Evolutionary conservation across 2,797 vertebrate genomes (phyloP).

Genomic region (Urophycis tenuis): DNA sequence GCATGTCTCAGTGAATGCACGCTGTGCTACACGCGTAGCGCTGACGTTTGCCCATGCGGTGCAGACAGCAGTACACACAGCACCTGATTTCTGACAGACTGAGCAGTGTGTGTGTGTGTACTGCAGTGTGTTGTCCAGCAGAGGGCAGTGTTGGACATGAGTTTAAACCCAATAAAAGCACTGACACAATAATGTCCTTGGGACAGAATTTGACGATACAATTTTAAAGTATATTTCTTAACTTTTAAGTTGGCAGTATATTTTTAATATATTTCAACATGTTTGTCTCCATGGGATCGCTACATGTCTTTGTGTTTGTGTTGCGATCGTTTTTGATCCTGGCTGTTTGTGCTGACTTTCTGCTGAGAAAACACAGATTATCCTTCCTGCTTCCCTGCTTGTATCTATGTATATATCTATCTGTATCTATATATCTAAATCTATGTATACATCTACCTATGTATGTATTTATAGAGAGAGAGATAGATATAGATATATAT

Average conservation of each 20-base stretch:
- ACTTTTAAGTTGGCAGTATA: not conserved
- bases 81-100: not conserved
- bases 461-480: too few relatives aligned
- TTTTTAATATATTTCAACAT: not conserved
- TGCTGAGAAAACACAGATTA: not conserved
- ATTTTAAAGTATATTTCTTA: not conserved
- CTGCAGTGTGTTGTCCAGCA: not conserved
- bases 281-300: not conserved
- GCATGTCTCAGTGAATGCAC: not conserved
- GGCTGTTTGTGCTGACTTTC: not conserved
- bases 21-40: not conserved
- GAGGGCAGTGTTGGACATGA: not conserved
- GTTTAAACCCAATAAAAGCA: not conserved
- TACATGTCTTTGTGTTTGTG: constrained; percentile 18
- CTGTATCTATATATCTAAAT: too few relatives aligned
- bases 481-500: too few relatives aligned
- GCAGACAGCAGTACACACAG: not conserved
- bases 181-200: not conserved
- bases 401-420: not conserved
- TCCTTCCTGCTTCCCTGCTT: not conserved
- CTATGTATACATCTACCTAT: too few relatives aligned
- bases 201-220: not conserved
- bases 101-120: not conserved
- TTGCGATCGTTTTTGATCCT: not conserved
- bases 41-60: not conserved